Base-by-base conservation (phyloP, 2,888 invertebrate species). In the Drosophila sordidula region DNA sequence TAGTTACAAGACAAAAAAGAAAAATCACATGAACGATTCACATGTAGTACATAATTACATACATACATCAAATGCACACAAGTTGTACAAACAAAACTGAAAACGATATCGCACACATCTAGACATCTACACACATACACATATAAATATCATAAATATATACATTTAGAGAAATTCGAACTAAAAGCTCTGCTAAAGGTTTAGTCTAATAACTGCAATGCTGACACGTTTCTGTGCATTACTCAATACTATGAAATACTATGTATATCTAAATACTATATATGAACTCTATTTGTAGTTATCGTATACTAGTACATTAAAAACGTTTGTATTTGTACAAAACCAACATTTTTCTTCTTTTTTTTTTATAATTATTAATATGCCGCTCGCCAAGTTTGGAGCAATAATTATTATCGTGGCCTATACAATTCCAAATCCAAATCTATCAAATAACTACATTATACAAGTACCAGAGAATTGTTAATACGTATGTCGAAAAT, bases 181-280 rank as follows among this genome's bases (percentile, higher is more conserved):
- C 50, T 64, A 76, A 70, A 75, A 74, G 66, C 74, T 70, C 70
- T 77, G 75, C 78, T 77, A 74, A 70, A 45, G 8, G 32, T 51
- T 78, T 78, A 78, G 78, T 72, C 51, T 64, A 71, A 77, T 72
- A 70, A 78, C 70, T 72, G 63, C 52, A 84, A 87, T 82, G 87
- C 87, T 87, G 78, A 78, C 70, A 69, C 63, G 70, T 82, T 76
- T 79, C 68, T 80, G 81, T 80, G 87, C 82, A 84, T 82, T 83
- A 82, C 85, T 83, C 87, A 82, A 76, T 78, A 87, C 78, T 82
- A 85, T 87, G 67, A 77, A 67, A 59, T 51, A 65, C 57, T 70
- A 73, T 73, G 61, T 79, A 72, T 69, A 69, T 54, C 61, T 75
- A 73, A 51, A 59, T 62, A 70, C 46, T 45, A 76, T 73, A 81